Conservation (phyloP, 1,140 invertebrate genomes). For the Zaprionus inermis region DNA sequence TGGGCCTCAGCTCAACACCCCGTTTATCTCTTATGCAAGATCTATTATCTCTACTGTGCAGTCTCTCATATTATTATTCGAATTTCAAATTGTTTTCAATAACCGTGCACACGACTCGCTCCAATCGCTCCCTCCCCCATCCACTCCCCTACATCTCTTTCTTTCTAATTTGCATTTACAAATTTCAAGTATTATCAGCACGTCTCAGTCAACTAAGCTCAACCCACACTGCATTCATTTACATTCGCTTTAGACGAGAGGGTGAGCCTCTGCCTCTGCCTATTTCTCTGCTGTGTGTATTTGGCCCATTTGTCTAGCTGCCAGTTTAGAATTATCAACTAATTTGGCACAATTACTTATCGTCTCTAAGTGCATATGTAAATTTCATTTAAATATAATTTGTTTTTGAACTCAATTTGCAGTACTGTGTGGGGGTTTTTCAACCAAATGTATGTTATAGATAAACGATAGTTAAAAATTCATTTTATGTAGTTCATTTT, state of each 20-base stretch:
- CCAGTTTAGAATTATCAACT: conserved; percentile 19
- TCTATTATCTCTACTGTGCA: conserved; percentile 25
- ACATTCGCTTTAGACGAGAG: conserved; percentile 15
- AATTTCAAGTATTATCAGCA: conserved; percentile 24
- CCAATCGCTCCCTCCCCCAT: conserved; percentile 3
- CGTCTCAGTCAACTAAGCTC: conserved; percentile 16
- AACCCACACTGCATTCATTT: conserved; percentile 27
- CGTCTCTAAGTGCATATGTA: conserved; percentile 29
- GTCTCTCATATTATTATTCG: conserved; percentile 8
- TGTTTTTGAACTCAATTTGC: not conserved
- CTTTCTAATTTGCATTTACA: conserved; percentile 6
- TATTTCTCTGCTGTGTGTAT: too few relatives aligned
- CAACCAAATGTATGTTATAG: not conserved
- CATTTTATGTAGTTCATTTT: not conserved
- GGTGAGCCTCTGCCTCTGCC: not conserved
- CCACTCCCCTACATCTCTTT: not conserved
- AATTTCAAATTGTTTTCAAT: conserved; percentile 8
- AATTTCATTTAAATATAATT: conserved; percentile 8
- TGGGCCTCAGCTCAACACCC: not conserved
- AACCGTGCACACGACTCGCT: not conserved
- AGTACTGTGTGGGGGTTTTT: not conserved
- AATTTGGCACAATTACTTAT: conserved; percentile 60
- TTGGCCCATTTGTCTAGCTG: conserved; percentile 11
- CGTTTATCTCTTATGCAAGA: conserved; percentile 34
- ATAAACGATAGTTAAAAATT: not conserved